Conservation (phyloP, 2,888 invertebrate species). For the Beris morrisii region DNA sequence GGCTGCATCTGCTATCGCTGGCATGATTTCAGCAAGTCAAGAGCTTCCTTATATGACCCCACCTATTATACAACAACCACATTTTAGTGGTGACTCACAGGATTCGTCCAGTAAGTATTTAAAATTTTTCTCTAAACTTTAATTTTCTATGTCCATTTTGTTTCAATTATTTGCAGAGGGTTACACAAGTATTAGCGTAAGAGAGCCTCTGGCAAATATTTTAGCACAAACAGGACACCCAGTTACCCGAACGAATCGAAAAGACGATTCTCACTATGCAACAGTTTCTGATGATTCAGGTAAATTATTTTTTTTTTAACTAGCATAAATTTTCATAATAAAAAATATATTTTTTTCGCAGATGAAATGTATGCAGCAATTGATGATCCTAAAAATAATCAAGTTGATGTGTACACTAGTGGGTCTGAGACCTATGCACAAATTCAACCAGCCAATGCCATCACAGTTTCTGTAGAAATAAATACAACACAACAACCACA, state of each 20-base stretch:
- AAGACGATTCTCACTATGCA: constrained; percentile 76
- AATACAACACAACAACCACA: constrained; percentile 43
- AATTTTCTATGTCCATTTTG: background rate
- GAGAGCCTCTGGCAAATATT: constrained; percentile 82
- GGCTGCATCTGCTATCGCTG: constrained; percentile 85
- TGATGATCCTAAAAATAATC: constrained; percentile 68
- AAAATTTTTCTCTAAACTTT: background rate
- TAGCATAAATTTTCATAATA: background rate
- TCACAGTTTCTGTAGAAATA: constrained; percentile 55
- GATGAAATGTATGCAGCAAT: constrained; percentile 92
- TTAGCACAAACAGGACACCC: constrained; percentile 65
- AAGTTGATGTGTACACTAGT: constrained; percentile 66
- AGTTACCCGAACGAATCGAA: constrained; percentile 53
- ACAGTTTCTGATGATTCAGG: constrained; percentile 90
- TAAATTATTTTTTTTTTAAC: constrained; percentile 49
- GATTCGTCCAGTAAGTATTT: constrained; percentile 74
- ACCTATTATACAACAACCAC: constrained; percentile 65
- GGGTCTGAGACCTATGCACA: constrained; percentile 88
- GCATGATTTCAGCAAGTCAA: constrained; percentile 82
- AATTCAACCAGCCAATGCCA: constrained; percentile 64
- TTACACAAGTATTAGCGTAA: constrained; percentile 88
- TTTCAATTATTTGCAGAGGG: constrained; percentile 65
- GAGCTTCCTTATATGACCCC: constrained; percentile 90
- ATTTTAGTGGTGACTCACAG: constrained; percentile 90
- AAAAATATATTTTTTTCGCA: constrained; percentile 46